Evolutionary conservation across 2,113 vertebrate species (phyloP).

Genomic region (Coturnix japonica): DNA sequence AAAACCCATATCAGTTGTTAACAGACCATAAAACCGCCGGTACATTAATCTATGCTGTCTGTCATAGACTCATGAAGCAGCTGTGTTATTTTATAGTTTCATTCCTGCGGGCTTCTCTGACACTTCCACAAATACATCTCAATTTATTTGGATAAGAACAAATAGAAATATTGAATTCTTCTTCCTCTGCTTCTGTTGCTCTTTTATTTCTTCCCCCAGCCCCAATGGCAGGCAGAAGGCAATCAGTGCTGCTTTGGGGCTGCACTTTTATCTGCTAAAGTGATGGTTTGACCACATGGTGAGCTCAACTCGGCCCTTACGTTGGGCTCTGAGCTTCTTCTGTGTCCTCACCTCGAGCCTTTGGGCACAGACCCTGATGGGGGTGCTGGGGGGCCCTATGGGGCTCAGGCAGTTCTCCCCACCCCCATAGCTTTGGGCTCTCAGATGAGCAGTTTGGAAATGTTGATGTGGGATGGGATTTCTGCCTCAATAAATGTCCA

Average conservation of each 20-base stretch:
- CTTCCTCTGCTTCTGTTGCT: not conserved
- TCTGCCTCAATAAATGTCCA: not conserved
- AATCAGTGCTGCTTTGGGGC: accelerated
- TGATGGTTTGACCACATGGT: no score
- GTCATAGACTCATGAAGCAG: slow-evolving; percentile 74
- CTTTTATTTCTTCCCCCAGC: not conserved
- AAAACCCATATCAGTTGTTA: slow-evolving; percentile 82
- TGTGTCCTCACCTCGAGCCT: accelerated
- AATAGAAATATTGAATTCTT: slow-evolving; percentile 70
- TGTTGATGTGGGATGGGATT: accelerated
- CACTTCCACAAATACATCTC: slow-evolving; percentile 78
- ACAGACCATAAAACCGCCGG: slow-evolving; percentile 81
- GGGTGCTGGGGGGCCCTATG: no score
- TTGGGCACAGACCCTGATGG: accelerated
- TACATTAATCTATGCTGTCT: slow-evolving; percentile 80
- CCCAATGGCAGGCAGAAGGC: not conserved
- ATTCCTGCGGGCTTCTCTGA: slow-evolving; percentile 71
- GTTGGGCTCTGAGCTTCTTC: not conserved
- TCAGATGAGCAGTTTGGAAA: not conserved
- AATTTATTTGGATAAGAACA: slow-evolving; percentile 79
- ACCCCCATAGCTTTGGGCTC: accelerated
- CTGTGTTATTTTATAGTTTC: slow-evolving; percentile 76
- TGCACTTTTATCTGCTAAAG: not conserved
- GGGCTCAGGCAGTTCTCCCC: not conserved
- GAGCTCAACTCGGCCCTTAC: accelerated